Conservation (phyloP, 64 coral and sea anemone genomes). For the Montipora capricornis region DNA sequence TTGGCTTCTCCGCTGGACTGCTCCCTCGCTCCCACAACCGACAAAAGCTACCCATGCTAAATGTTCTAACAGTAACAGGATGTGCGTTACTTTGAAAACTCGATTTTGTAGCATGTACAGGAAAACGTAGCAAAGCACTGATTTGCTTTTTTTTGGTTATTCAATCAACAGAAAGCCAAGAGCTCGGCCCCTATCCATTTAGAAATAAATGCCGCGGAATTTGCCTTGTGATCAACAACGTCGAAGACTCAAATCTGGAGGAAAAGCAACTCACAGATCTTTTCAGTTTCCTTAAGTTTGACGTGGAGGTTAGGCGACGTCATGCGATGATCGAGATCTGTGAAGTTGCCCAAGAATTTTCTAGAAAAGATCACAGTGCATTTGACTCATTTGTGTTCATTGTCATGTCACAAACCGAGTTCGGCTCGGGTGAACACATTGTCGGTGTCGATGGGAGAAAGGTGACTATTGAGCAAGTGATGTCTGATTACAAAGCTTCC, state of each 20-base stretch:
- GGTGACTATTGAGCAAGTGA: neutral
- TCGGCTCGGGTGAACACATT: neutral
- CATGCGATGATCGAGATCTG: neutral
- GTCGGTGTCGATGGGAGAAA: slow-evolving; percentile 1
- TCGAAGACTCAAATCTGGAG: neutral
- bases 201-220: neutral
- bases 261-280: neutral
- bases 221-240: slow-evolving; percentile 37
- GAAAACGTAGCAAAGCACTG: too few relatives aligned
- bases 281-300: neutral
- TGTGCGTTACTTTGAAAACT: too few relatives aligned
- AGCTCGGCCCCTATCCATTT: neutral
- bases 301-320: neutral
- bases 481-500: neutral
- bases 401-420: neutral
- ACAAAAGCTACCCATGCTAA: too few relatives aligned
- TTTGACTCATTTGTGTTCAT: neutral
- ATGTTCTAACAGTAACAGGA: too few relatives aligned
- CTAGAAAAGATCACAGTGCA: neutral
- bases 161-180: neutral
- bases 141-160: neutral
- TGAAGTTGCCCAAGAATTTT: neutral
- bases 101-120: too few relatives aligned
- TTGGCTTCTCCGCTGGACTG: too few relatives aligned
- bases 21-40: too few relatives aligned